These are phyloP conservation scores for Choristoneura rosaceana DNA, from an alignment of 2,888 invertebrate species.

Conservation along the genomic window DNA sequence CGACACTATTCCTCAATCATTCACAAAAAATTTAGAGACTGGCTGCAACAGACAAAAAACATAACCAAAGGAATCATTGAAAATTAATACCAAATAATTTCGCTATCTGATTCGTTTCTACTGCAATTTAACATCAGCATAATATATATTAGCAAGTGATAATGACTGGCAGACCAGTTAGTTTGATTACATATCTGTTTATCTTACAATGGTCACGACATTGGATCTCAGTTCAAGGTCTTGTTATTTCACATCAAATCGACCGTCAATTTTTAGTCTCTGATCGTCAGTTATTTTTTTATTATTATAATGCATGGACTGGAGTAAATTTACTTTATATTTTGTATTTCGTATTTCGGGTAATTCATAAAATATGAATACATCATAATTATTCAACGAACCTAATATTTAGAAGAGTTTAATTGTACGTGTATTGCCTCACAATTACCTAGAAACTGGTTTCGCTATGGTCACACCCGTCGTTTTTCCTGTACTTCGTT, in stretches of 20 bases:
- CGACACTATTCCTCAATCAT: no score
- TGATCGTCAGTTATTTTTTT: conserved; percentile 3
- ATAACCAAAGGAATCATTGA: no score
- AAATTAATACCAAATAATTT: no score
- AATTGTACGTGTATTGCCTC: no score
- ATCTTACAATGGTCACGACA: conserved; percentile 21
- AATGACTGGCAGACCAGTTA: neutral
- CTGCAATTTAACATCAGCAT: no score
- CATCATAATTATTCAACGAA: no score
- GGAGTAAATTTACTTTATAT: neutral
- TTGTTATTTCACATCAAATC: neutral
- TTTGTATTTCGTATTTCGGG: no score
- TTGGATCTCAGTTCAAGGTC: conserved; percentile 18
- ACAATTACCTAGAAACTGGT: neutral
- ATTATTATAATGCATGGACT: neutral
- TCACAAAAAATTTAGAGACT: no score
- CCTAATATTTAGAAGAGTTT: no score
- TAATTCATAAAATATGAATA: no score
- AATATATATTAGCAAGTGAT: neutral
- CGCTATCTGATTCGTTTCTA: no score
- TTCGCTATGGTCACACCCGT: neutral
- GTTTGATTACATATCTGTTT: conserved; percentile 4
- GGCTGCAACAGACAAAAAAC: no score
- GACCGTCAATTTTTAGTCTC: neutral
- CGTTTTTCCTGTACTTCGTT: neutral